phyloP scores from a whole-genome alignment of 2,888 invertebrate species.

The Brachyptera risi region DNA sequence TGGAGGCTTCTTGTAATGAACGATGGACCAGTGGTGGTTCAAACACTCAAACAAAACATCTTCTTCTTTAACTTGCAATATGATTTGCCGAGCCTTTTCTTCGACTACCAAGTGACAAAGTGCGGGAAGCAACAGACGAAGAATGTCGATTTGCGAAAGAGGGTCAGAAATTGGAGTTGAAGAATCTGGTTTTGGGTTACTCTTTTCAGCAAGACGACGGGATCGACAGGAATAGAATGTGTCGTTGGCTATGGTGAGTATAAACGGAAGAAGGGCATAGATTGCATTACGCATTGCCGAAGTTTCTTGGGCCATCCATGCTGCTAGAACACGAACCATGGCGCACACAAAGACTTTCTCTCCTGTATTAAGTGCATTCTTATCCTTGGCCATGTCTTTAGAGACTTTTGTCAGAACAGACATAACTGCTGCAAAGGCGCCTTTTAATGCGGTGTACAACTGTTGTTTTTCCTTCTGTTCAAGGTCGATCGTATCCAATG shows the following conservation, averaged over 20 bases:
- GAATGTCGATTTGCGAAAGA: slow-evolving; percentile 62
- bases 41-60: slow-evolving; percentile 74
- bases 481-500: slow-evolving; percentile 74
- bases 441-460: slow-evolving; percentile 83
- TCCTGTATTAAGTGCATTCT: slow-evolving; percentile 53
- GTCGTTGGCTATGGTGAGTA: slow-evolving; percentile 75
- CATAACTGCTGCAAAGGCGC: slow-evolving; percentile 79
- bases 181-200: slow-evolving; percentile 45
- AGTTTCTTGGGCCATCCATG: slow-evolving; percentile 91
- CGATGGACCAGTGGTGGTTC: slow-evolving; percentile 81
- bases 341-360: slow-evolving; percentile 80
- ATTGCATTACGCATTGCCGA: slow-evolving; percentile 81
- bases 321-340: slow-evolving; percentile 75
- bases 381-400: slow-evolving; percentile 60
- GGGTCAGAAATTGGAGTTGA: slow-evolving; percentile 50
- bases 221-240: slow-evolving; percentile 71
- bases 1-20: slow-evolving; percentile 77
- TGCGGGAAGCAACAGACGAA: slow-evolving; percentile 81
- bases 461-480: slow-evolving; percentile 90
- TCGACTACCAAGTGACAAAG: slow-evolving; percentile 89
- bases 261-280: slow-evolving; percentile 74
- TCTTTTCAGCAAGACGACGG: slow-evolving; percentile 63
- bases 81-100: slow-evolving; percentile 76
- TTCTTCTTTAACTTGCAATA: slow-evolving; percentile 73
- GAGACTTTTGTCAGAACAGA: slow-evolving; percentile 68